Percentiles rank a stretch among this genome's conserved stretches.
Evolutionary conservation across 2,797 vertebrate genomes (phyloP).

Genomic region (Tapirus indicus): DNA sequence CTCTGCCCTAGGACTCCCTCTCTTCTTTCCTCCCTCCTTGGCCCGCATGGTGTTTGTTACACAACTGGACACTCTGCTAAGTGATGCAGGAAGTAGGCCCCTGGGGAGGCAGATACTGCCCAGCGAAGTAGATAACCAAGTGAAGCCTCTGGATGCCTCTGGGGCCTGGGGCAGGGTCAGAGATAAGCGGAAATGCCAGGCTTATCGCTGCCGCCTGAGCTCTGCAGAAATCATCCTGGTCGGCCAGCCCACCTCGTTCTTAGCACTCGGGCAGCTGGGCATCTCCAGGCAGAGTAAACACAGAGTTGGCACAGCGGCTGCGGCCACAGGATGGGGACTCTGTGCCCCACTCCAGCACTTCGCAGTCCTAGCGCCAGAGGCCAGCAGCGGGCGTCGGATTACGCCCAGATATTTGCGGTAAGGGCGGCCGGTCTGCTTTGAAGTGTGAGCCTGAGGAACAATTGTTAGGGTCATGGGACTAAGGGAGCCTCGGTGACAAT

Average conservation of each 20-base stretch:
- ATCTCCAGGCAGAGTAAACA: conserved; percentile 65
- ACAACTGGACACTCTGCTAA: conserved; percentile 87
- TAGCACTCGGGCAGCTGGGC: conserved; percentile 63
- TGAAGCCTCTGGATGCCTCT: conserved; percentile 78
- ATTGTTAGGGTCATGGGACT: background rate
- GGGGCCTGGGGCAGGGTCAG: conserved; percentile 83
- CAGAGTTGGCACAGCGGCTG: background rate
- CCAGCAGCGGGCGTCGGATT: conserved; percentile 89
- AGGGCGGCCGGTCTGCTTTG: conserved; percentile 77
- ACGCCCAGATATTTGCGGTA: conserved; percentile 91
- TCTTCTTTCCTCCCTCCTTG: background rate
- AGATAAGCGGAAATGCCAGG: conserved; percentile 90
- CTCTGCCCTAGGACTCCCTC: conserved; percentile 38
- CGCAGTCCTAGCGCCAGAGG: conserved; percentile 88
- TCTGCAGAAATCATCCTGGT: conserved; percentile 79
- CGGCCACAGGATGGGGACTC: conserved; percentile 87
- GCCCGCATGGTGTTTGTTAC: conserved; percentile 24
- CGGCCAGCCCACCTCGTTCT: conserved; percentile 73
- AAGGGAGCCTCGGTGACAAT: background rate
- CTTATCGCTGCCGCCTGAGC: conserved; percentile 82
- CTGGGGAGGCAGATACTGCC: conserved; percentile 77
- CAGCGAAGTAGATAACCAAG: conserved; percentile 85
- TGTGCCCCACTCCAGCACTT: conserved; percentile 85
- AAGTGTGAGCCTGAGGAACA: conserved; percentile 36
- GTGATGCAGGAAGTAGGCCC: conserved; percentile 90